Conservation (phyloP, 2,113 vertebrate species). For the Dermatemys mawii region DNA sequence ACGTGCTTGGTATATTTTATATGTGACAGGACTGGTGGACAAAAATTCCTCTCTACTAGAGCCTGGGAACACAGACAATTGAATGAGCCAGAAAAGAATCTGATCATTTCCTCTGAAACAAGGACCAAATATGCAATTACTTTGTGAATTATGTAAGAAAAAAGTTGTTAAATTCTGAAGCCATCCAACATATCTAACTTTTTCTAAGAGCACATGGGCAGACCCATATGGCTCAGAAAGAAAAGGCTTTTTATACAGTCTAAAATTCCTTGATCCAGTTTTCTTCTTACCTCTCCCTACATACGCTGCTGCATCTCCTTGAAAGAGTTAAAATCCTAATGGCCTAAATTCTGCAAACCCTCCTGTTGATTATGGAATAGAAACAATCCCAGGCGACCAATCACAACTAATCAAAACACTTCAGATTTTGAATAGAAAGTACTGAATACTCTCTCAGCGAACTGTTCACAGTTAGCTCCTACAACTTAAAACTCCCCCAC, state of each 20-base stretch:
- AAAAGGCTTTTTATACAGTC: too few species aligned
- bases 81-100: neutral
- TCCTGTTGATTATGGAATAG: neutral
- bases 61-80: neutral
- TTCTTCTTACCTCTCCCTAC: neutral
- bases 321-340: neutral
- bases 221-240: neutral
- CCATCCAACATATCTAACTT: neutral
- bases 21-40: fast-evolving
- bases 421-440: neutral
- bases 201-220: neutral
- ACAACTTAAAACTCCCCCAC: neutral
- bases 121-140: neutral
- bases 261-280: too few species aligned
- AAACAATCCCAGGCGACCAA: neutral
- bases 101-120: neutral
- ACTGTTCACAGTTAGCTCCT: neutral
- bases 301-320: neutral
- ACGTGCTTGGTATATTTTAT: neutral
- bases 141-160: neutral
- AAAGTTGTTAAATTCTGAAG: neutral
- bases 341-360: neutral
- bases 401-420: neutral
- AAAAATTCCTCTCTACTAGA: neutral
- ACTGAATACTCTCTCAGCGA: neutral